Evolutionary conservation across 2,797 vertebrate species (phyloP).

Genomic region (Silurus lanzhouensis): DNA sequence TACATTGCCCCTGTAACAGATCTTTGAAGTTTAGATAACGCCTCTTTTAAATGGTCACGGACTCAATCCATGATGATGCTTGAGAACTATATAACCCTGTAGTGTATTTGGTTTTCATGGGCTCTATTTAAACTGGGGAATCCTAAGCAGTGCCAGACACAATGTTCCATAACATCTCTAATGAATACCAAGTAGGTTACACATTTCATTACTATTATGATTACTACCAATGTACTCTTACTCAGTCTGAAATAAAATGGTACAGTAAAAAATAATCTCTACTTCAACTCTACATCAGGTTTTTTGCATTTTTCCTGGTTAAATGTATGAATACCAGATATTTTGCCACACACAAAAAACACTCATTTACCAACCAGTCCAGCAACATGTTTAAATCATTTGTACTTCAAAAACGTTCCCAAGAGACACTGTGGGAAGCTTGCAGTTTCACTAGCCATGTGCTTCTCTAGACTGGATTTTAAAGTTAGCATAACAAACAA

Average conservation of each 20-base stretch:
- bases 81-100: background rate
- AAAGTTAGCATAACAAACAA: conserved; percentile 33
- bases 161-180: background rate
- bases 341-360: background rate
- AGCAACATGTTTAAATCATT: conserved; percentile 55
- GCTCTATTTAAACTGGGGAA: background rate
- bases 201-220: background rate
- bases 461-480: conserved; percentile 21
- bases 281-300: background rate
- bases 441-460: background rate
- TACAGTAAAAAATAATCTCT: background rate
- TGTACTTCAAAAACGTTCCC: conserved; percentile 61
- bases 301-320: background rate
- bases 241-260: background rate
- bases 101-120: background rate
- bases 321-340: background rate
- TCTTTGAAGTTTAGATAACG: no score
- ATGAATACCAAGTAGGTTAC: background rate
- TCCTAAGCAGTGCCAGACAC: background rate
- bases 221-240: background rate
- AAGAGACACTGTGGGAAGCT: background rate
- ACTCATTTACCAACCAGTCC: conserved; percentile 59
- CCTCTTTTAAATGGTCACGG: no score
- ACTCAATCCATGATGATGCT: no score
- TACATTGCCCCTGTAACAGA: no score